Conservation (phyloP, 2,888 invertebrate species). For the Drepanosiphum platanoidis region DNA sequence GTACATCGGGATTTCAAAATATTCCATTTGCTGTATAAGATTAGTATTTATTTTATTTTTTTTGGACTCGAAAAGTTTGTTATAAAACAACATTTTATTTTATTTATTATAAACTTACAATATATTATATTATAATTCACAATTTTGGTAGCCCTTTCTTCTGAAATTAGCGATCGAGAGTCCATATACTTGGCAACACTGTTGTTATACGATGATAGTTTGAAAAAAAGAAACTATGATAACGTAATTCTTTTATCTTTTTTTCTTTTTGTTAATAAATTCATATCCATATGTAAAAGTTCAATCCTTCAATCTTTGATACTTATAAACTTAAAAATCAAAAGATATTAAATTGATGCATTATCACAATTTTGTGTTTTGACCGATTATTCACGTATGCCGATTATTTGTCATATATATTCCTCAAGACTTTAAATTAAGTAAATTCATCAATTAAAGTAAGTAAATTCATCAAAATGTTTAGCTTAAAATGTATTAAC, state of each 20-base stretch:
- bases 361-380: not conserved
- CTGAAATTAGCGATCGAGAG: not conserved
- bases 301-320: not conserved
- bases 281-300: not conserved
- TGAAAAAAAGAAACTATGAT: conserved; percentile 33
- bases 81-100: no score
- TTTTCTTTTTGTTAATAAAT: conserved; percentile 28
- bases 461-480: conserved; percentile 18
- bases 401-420: not conserved
- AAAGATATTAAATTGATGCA: not conserved
- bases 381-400: conserved; percentile 1
- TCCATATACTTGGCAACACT: conserved; percentile 35
- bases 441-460: conserved; percentile 10
- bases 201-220: not conserved
- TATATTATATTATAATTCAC: not conserved
- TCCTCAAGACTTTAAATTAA: not conserved
- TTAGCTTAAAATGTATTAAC: not conserved
- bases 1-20: no score
- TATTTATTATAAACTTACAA: no score
- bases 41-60: no score
- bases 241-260: conserved; percentile 18
- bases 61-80: no score
- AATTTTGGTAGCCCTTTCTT: not conserved
- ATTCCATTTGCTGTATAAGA: no score
- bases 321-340: not conserved